These are phyloP conservation scores for Ormyrus nitidulus DNA, from an alignment of 2,888 invertebrate species.

Conservation along the genomic window DNA sequence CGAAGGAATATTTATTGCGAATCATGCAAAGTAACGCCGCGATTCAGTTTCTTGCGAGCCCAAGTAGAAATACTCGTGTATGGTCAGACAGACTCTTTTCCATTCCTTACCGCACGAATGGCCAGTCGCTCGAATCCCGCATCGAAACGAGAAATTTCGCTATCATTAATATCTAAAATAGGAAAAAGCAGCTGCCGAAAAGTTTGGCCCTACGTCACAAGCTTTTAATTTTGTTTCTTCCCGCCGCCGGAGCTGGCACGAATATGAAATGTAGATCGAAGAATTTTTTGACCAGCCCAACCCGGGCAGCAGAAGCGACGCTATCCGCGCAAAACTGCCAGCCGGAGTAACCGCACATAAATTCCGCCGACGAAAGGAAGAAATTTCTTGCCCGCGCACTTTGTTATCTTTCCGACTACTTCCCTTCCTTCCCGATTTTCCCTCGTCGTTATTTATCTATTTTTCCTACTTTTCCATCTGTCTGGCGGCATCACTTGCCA, in stretches of 20 bases:
- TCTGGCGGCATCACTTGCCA: slow-evolving; percentile 19
- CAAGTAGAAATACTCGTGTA: too few species aligned
- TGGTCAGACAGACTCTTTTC: too few species aligned
- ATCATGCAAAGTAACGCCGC: too few species aligned
- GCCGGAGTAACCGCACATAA: slow-evolving; percentile 49
- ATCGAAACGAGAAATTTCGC: too few species aligned
- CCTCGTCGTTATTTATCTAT: slow-evolving; percentile 50
- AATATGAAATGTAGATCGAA: slow-evolving; percentile 23
- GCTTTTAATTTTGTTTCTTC: background rate
- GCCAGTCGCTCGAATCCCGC: too few species aligned
- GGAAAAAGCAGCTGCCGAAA: too few species aligned
- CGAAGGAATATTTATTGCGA: too few species aligned
- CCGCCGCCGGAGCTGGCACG: background rate
- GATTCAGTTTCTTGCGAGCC: too few species aligned
- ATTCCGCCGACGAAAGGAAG: slow-evolving; percentile 41
- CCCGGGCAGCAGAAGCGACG: slow-evolving; percentile 12
- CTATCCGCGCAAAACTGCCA: slow-evolving; percentile 21
- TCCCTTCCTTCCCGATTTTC: slow-evolving; percentile 13
- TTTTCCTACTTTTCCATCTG: slow-evolving; percentile 52
- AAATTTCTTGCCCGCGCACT: slow-evolving; percentile 52
- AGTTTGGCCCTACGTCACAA: too few species aligned
- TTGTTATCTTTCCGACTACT: slow-evolving; percentile 33
- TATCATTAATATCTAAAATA: too few species aligned
- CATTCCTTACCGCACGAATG: too few species aligned
- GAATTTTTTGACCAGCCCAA: slow-evolving; percentile 7